Evolutionary conservation across 2,113 vertebrate genomes (phyloP).

Genomic region (Channa maculata): DNA sequence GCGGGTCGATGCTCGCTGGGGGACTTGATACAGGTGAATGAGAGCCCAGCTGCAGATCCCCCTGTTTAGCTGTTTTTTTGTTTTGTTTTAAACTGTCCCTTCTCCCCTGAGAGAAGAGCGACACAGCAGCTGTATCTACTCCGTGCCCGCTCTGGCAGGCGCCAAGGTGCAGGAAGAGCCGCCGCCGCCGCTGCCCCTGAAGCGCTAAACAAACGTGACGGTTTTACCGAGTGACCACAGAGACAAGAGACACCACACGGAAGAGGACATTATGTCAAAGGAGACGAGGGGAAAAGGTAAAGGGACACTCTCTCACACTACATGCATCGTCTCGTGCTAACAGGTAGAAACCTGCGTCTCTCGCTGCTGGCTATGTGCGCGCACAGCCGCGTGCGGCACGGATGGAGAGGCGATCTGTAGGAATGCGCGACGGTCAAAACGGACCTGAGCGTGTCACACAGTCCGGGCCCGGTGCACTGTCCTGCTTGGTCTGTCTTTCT

Average conservation of each 20-base stretch:
- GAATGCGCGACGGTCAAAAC: conserved; percentile 70
- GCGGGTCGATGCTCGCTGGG: conserved; percentile 16
- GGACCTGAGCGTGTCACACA: conserved; percentile 4
- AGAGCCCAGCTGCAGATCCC: conserved; percentile 38
- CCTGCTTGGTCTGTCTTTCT: background rate
- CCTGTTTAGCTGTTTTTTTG: background rate
- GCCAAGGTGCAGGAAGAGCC: conserved; percentile 64
- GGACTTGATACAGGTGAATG: conserved; percentile 55
- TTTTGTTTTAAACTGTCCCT: no score
- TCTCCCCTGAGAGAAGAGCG: conserved; percentile 22
- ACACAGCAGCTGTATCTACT: conserved; percentile 39
- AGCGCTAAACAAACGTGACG: conserved; percentile 48
- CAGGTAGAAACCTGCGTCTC: conserved; percentile 67
- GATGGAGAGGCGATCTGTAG: conserved; percentile 60
- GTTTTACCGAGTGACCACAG: conserved; percentile 32
- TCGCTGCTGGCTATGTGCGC: conserved; percentile 37
- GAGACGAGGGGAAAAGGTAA: conserved; percentile 81
- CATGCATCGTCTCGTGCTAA: conserved; percentile 49
- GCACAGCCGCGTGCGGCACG: conserved; percentile 44
- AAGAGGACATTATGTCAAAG: conserved; percentile 80
- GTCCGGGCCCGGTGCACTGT: background rate
- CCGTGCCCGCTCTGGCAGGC: conserved; percentile 43
- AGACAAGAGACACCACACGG: conserved; percentile 12
- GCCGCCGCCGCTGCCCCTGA: conserved; percentile 29
- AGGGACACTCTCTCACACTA: background rate